Evolutionary conservation across 2,888 invertebrate genomes (phyloP).

Genomic region (Ischnura elegans): DNA sequence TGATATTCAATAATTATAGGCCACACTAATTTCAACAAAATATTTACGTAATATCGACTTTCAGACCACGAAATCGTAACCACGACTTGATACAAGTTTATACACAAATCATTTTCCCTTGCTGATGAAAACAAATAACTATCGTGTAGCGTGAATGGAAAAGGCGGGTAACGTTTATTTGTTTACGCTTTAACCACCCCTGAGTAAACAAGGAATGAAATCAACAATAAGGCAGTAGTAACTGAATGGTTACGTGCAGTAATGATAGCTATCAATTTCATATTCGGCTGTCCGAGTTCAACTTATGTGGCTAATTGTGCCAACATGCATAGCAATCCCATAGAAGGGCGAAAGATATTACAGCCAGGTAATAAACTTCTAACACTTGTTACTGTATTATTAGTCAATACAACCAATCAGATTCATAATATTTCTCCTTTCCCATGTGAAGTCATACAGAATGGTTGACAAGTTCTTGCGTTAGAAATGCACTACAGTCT

Average conservation of each 20-base stretch:
- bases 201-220: not conserved
- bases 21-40: not conserved
- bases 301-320: no score
- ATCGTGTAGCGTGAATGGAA: not conserved
- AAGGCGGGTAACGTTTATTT: not conserved
- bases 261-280: no score
- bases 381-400: no score
- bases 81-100: not conserved
- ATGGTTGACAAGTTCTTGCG: no score
- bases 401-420: no score
- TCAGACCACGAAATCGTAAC: not conserved
- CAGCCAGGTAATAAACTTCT: no score
- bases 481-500: no score
- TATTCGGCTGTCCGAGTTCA: no score
- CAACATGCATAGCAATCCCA: no score
- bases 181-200: not conserved
- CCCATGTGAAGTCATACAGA: no score
- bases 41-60: not conserved
- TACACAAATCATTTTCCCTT: not conserved
- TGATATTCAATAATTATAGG: not conserved
- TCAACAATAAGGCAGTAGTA: not conserved
- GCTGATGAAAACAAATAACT: not conserved
- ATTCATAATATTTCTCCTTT: no score
- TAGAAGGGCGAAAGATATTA: no score
- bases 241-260: not conserved